A percentile compares a stretch with the other conserved stretches of the same genome.
Evolutionary conservation across 2,888 invertebrate species (phyloP).

Genomic region (Agrotis puta): DNA sequence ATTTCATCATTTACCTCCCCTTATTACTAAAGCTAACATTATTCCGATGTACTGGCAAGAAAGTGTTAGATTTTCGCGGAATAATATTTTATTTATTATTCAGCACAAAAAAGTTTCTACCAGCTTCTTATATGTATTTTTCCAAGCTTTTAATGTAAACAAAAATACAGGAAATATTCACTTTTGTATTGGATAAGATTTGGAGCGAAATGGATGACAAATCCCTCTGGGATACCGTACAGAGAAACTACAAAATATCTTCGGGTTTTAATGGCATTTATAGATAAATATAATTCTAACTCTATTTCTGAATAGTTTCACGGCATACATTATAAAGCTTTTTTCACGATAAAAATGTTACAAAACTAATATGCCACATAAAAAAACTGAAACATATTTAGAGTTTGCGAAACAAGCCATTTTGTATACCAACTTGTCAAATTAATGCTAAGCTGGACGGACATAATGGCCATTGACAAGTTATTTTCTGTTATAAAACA

Average conservation of each 20-base stretch:
- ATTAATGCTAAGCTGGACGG: not conserved
- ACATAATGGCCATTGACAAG: not conserved
- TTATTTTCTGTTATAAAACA: not conserved
- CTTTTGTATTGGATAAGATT: constrained; percentile 19
- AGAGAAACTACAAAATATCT: not conserved
- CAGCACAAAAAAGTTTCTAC: constrained; percentile 15
- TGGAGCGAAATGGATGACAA: constrained; percentile 12
- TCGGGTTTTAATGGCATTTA: not conserved
- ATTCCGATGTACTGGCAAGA: constrained; percentile 44
- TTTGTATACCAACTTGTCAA: not conserved
- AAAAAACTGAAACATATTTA: not conserved
- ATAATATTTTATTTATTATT: constrained; percentile 43
- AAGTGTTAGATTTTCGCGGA: constrained; percentile 40
- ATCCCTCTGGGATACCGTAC: not conserved
- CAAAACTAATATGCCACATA: not conserved
- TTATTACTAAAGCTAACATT: constrained; percentile 29
- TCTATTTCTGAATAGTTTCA: not conserved
- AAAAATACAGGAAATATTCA: constrained; percentile 28
- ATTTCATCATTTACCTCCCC: constrained; percentile 34
- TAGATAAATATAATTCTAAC: not conserved
- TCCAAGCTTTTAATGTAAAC: constrained; percentile 28
- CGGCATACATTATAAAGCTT: too few relatives aligned
- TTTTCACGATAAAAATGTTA: not conserved
- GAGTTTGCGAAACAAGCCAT: not conserved
- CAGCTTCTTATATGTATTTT: constrained; percentile 11